phyloP scores from a whole-genome alignment of 2,113 vertebrate genomes.

The Oenanthe melanoleuca region DNA sequence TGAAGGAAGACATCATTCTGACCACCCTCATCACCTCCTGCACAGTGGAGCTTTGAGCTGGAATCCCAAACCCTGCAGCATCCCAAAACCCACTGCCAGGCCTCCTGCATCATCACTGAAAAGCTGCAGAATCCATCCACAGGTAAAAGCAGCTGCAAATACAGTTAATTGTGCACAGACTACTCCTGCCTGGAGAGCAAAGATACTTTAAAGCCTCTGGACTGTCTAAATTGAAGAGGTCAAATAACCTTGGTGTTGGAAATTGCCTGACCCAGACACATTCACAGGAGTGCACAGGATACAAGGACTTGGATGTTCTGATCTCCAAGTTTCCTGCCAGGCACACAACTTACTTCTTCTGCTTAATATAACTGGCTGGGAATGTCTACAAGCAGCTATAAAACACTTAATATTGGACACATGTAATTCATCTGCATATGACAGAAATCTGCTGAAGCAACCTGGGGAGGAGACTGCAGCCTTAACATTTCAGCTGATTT shows the following conservation, averaged over 20 bases:
- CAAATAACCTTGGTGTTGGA: neutral
- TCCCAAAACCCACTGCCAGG: rapidly evolving
- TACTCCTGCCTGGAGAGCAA: neutral
- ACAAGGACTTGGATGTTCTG: neutral
- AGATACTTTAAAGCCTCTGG: neutral
- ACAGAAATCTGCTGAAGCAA: neutral
- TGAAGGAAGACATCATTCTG: neutral
- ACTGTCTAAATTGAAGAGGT: neutral
- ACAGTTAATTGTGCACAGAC: neutral
- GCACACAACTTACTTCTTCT: neutral
- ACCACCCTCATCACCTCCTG: neutral
- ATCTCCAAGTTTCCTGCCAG: neutral
- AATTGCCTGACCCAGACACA: neutral
- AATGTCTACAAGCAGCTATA: neutral
- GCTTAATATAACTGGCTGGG: neutral
- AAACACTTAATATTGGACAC: neutral
- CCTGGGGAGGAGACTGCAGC: neutral
- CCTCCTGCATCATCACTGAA: neutral
- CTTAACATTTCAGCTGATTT: neutral
- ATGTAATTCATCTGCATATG: neutral
- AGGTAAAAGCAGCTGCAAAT: neutral
- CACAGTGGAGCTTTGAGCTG: neutral
- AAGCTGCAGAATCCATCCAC: neutral
- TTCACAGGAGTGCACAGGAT: neutral
- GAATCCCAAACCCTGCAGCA: neutral